These are phyloP conservation scores for Calephelis perditalis DNA, from an alignment of 2,888 invertebrate genomes.

Conservation along the genomic window DNA sequence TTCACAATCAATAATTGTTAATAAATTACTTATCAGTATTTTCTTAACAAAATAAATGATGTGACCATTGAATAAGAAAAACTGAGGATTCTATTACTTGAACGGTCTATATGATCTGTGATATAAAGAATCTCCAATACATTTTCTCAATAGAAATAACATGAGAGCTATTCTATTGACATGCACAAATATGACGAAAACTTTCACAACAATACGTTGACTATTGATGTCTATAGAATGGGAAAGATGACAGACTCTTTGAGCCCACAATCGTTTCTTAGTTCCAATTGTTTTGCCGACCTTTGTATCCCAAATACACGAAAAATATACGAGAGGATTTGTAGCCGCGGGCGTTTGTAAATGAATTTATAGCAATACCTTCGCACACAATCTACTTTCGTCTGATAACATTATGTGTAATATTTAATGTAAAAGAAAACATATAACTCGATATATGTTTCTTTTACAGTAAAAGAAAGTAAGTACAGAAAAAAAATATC, in stretches of 20 bases:
- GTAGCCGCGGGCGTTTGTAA: not conserved
- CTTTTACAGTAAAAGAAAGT: too few relatives aligned
- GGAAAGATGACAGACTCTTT: slow-evolving; percentile 3
- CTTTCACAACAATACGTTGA: not conserved
- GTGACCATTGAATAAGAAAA: too few relatives aligned
- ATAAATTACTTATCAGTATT: too few relatives aligned
- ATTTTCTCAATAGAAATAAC: too few relatives aligned
- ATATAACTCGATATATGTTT: too few relatives aligned
- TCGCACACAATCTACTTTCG: not conserved
- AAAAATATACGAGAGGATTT: not conserved
- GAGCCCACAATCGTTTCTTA: not conserved
- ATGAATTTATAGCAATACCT: slow-evolving; percentile 4
- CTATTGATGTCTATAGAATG: slow-evolving; percentile 2
- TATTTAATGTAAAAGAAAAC: too few relatives aligned
- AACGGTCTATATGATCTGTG: too few relatives aligned
- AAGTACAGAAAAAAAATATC: too few relatives aligned
- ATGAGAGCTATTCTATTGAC: not conserved
- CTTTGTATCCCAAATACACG: slow-evolving; percentile 5
- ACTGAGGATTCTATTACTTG: too few relatives aligned
- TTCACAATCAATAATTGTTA: too few relatives aligned
- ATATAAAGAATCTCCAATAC: too few relatives aligned
- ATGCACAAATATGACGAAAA: slow-evolving; percentile 3
- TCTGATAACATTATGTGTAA: not conserved
- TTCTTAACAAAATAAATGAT: too few relatives aligned
- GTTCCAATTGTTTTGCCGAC: slow-evolving; percentile 6